A percentile compares a stretch with the other conserved stretches of the same genome.
These are phyloP conservation scores for Zaprionus ornatus DNA, from an alignment of 1,140 invertebrate species.

Conservation along the genomic window DNA sequence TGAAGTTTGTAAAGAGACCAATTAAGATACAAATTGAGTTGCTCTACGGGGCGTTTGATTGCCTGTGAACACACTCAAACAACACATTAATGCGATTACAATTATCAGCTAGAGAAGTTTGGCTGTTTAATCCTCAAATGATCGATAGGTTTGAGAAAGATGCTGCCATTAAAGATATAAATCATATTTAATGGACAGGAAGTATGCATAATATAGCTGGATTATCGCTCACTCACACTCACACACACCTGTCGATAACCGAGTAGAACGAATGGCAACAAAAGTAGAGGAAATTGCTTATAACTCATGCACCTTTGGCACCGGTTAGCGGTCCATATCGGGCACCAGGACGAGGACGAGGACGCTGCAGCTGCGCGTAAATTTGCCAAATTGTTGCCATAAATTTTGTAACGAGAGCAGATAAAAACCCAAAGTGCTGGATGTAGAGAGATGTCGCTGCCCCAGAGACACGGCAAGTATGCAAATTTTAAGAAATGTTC, in stretches of 20 bases:
- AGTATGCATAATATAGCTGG: not conserved
- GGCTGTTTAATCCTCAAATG: not conserved
- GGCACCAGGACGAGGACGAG: slow-evolving; percentile 11
- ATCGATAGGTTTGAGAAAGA: not conserved
- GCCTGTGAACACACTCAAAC: too few species aligned
- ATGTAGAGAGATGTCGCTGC: too few species aligned
- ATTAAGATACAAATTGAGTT: too few species aligned
- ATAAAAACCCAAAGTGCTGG: not conserved
- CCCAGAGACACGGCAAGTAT: not conserved
- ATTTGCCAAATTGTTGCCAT: slow-evolving; percentile 68
- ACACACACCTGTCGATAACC: not conserved
- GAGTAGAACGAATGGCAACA: slow-evolving; percentile 33
- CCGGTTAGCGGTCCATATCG: slow-evolving; percentile 29
- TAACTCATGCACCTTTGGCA: slow-evolving; percentile 72
- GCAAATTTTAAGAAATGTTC: not conserved
- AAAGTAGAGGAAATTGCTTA: slow-evolving; percentile 54
- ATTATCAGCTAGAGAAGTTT: too few species aligned
- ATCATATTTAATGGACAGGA: slow-evolving; percentile 5
- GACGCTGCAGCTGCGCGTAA: slow-evolving; percentile 57
- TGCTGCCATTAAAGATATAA: not conserved
- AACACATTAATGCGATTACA: too few species aligned
- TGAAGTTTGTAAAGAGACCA: not conserved
- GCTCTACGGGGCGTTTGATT: not conserved
- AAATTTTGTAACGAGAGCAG: slow-evolving; percentile 53
- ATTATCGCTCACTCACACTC: not conserved